These are phyloP conservation scores for Lepus oiostolus DNA, from an alignment of 2,797 vertebrate genomes.

Conservation along the genomic window DNA sequence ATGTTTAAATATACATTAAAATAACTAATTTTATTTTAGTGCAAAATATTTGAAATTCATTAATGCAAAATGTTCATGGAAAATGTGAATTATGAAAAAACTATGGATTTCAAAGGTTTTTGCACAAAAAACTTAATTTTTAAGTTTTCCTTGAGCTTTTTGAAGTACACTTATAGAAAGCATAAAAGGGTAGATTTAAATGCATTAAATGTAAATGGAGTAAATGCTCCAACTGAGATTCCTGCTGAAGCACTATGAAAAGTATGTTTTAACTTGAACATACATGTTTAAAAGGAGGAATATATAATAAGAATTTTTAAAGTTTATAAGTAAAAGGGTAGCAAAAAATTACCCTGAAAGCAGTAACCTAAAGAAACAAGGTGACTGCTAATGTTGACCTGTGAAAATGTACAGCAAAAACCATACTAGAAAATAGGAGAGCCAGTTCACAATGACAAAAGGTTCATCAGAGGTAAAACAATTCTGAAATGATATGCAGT, in stretches of 20 bases:
- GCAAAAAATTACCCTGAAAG: neutral
- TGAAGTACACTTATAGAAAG: too few relatives aligned
- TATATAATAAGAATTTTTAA: neutral
- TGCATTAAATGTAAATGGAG: slow-evolving; percentile 10
- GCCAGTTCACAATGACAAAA: neutral
- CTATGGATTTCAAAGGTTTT: neutral
- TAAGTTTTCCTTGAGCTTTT: too few relatives aligned
- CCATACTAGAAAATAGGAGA: slow-evolving; percentile 9
- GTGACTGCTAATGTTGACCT: neutral
- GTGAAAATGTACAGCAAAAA: slow-evolving; percentile 29
- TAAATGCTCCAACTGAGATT: neutral
- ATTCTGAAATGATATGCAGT: neutral
- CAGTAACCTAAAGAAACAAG: neutral
- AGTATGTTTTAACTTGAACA: slow-evolving; percentile 5
- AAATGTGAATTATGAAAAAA: too few relatives aligned
- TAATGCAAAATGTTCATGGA: too few relatives aligned
- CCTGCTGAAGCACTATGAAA: neutral
- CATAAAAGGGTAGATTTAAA: neutral
- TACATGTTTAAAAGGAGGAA: slow-evolving; percentile 24
- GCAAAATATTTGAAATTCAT: too few relatives aligned
- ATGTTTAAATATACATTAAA: neutral
- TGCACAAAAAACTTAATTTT: too few relatives aligned
- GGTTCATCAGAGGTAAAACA: neutral
- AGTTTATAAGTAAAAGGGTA: neutral
- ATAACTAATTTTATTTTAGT: neutral